These are phyloP conservation scores for Axis porcinus DNA, from an alignment of 2,113 vertebrate genomes.

Conservation along the genomic window DNA sequence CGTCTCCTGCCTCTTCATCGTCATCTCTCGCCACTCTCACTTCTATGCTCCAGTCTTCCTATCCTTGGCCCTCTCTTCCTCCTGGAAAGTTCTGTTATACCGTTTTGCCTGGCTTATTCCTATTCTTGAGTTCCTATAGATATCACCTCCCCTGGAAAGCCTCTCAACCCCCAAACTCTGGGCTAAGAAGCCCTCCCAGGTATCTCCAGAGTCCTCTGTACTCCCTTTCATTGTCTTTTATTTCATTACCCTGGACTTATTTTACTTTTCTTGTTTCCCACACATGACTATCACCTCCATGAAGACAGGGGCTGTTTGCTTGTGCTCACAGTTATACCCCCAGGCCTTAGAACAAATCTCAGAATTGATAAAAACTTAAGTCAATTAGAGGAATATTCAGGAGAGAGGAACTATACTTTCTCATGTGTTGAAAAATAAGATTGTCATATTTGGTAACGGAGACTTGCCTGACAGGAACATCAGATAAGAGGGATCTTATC, in stretches of 20 bases:
- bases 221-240: background rate
- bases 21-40: background rate
- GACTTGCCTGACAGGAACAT: background rate
- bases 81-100: background rate
- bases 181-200: background rate
- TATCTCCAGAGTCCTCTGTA: background rate
- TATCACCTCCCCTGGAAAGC: background rate
- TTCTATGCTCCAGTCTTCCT: background rate
- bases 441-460: background rate
- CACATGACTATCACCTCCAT: background rate
- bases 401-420: background rate
- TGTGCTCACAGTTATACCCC: background rate
- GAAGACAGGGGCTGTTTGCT: background rate
- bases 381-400: background rate
- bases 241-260: background rate
- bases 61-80: background rate
- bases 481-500: conserved; percentile 18
- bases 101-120: background rate
- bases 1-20: background rate
- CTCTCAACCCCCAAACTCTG: background rate
- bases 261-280: background rate
- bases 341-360: background rate
- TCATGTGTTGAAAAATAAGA: background rate
- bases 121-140: background rate
- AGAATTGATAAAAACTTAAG: background rate